These are phyloP conservation scores for Chromobotia macracanthus DNA, from an alignment of 2,797 vertebrate genomes.

Conservation along the genomic window DNA sequence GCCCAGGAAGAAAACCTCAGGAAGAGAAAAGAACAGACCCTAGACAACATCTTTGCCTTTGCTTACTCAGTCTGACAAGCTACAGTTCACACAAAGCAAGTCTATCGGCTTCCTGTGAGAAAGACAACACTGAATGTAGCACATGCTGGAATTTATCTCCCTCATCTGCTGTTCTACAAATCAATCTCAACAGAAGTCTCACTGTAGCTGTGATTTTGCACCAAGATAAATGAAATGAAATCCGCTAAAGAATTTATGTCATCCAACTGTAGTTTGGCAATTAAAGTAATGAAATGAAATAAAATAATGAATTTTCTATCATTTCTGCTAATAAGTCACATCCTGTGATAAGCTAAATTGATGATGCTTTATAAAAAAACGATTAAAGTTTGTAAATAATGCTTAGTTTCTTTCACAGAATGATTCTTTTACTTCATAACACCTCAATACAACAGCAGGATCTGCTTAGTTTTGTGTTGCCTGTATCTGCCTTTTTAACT, in stretches of 20 bases:
- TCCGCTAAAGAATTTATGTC: not conserved
- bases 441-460: no score
- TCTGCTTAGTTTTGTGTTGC: no score
- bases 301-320: no score
- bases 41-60: constrained; percentile 22
- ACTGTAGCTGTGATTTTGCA: not conserved
- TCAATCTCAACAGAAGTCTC: not conserved
- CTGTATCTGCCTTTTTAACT: no score
- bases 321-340: no score
- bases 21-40: constrained; percentile 24
- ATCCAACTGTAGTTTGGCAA: not conserved
- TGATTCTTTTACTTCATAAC: no score
- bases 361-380: not conserved
- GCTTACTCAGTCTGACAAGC: constrained; percentile 21
- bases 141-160: constrained; percentile 1
- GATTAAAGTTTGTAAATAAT: no score
- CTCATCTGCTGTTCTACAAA: not conserved
- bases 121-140: not conserved
- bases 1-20: not conserved
- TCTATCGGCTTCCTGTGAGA: constrained; percentile 17
- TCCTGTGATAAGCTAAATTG: not conserved
- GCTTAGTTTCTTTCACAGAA: no score
- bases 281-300: not conserved
- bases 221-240: not conserved
- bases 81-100: constrained; percentile 17